phyloP scores from a whole-genome alignment of 2,113 vertebrate genomes.

The Heterocephalus glaber region DNA sequence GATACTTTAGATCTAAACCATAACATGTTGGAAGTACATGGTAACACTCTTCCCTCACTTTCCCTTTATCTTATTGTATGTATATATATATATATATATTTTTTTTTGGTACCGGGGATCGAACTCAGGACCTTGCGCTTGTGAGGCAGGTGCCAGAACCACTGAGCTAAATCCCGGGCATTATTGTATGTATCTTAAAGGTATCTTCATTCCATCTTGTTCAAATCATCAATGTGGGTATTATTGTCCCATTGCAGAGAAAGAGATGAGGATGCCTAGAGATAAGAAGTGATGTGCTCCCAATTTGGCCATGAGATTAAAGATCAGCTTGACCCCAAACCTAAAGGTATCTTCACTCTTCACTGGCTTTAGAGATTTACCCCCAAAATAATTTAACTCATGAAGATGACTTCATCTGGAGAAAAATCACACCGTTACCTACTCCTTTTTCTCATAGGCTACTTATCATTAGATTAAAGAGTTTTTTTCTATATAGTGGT shows the following conservation, averaged over 20 bases:
- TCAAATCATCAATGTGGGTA: not conserved
- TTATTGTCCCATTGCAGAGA: not conserved
- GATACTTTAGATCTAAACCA: not conserved
- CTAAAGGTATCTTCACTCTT: not conserved
- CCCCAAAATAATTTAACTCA: not conserved
- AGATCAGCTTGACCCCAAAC: not conserved
- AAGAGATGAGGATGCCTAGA: not conserved
- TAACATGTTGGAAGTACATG: not conserved
- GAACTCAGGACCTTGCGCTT: no score
- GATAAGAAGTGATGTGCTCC: not conserved
- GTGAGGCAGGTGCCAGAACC: no score
- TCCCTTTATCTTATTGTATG: not conserved
- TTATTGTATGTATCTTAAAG: no score
- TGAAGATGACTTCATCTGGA: not conserved
- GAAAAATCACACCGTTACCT: not conserved
- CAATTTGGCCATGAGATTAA: not conserved
- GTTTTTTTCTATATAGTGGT: not conserved
- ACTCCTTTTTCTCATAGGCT: not conserved
- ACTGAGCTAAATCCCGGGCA: no score
- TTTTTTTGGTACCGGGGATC: no score
- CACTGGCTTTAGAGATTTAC: not conserved
- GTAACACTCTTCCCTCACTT: fast-evolving
- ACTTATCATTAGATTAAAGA: not conserved
- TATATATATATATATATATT: no score
- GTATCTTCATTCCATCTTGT: not conserved